Base-by-base conservation (phyloP, 2,888 invertebrate genomes). In the Amaurobius ferox region DNA sequence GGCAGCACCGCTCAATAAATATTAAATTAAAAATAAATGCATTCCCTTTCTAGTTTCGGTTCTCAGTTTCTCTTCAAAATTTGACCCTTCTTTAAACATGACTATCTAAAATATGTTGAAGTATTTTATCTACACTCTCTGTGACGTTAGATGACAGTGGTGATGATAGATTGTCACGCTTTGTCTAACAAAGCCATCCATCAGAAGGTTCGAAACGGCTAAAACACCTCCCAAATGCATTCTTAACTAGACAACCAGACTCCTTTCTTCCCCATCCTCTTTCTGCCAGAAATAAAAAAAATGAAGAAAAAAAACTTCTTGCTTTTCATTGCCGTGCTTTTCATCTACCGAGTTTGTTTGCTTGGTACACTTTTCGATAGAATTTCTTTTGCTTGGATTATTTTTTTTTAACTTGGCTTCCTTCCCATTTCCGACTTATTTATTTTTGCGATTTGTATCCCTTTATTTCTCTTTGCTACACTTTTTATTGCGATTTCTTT, bases 351-450 rank as follows among this genome's bases (percentile, higher is more conserved):
- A 62, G 77, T 77, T 72, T 83, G 83, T 83, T 77, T 77, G 77
- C 77, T 77, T 66, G 40, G 76, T 83, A 71, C 83, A 74, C 66
- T 66, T 85, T 85, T 78, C 78, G 61, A 48, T 68, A 29, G 78
- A 78, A 78, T 73, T 85, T 78, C 78, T 85, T 85, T 85, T 67
- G 85, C 78, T 61, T 67, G 78, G 67, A 67, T 85, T 55, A 19
- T 67, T 55, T 78, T 85, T 71, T 70, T 71, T 28, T 39, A 29
- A 39, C 71, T 73, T 85, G 78, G 78, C 85, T 73, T 83, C 77
- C 76, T 83, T 83, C 83, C 83, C 77, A 83, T 71, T 85, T 83
- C 73, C 85, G 73, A 78, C 85, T 78, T n/a, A n/a, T n/a, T n/a
- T n/a, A n/a, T n/a, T n/a, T n/a, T n/a, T n/a, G n/a, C n/a, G n/a